These are phyloP conservation scores for Gymnocheta viridis DNA, from an alignment of 2,888 invertebrate genomes.

Conservation along the genomic window DNA sequence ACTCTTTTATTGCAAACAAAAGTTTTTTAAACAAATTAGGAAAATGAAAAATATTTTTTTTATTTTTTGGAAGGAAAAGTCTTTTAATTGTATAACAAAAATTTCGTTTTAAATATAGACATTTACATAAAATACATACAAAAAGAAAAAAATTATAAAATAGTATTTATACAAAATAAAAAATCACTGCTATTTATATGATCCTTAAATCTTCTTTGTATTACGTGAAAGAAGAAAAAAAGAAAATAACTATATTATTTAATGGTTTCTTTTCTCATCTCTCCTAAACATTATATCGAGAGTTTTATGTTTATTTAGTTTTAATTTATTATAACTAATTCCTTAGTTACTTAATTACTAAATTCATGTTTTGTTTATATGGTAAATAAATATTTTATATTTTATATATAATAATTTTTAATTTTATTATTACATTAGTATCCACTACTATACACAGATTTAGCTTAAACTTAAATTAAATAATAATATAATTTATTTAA, in stretches of 20 bases:
- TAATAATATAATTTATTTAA: constrained; percentile 56
- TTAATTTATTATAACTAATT: constrained; percentile 50
- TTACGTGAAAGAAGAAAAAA: constrained; percentile 32
- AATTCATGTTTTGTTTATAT: constrained; percentile 63
- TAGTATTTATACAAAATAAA: constrained; percentile 60
- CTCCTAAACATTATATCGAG: constrained; percentile 59
- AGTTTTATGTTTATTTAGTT: constrained; percentile 24
- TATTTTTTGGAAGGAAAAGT: constrained; percentile 10
- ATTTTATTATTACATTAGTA: constrained; percentile 66
- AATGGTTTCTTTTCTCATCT: constrained; percentile 3
- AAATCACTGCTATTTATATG: constrained; percentile 68
- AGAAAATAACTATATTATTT: constrained; percentile 57
- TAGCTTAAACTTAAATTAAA: constrained; percentile 64
- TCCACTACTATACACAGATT: constrained; percentile 74
- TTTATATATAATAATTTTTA: constrained; percentile 68
- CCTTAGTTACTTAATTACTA: constrained; percentile 59
- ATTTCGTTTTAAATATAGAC: constrained; percentile 34
- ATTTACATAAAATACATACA: constrained; percentile 33
- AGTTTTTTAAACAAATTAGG: not conserved
- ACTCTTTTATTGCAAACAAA: not conserved
- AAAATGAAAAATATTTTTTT: constrained; percentile 5
- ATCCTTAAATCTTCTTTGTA: constrained; percentile 52
- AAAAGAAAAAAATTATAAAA: constrained; percentile 25
- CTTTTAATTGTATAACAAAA: constrained; percentile 45
- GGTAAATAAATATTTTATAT: constrained; percentile 67